Conservation (phyloP, 2,113 vertebrate species). For the Callospermophilus lateralis region DNA sequence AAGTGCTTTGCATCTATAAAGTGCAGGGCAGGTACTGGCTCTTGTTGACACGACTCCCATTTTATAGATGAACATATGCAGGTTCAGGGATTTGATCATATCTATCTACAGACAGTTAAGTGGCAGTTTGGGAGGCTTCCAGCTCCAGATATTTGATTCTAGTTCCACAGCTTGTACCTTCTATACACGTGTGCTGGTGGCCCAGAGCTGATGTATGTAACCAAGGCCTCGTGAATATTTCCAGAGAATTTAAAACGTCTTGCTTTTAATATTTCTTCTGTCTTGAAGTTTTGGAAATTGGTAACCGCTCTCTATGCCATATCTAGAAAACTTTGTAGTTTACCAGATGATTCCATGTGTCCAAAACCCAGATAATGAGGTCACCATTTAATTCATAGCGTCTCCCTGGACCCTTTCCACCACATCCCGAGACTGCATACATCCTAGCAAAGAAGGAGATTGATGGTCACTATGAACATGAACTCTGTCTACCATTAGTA, state of each 20-base stretch:
- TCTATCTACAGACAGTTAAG: neutral
- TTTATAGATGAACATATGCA: neutral
- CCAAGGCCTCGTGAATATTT: neutral
- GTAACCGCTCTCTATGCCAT: constrained; percentile 3
- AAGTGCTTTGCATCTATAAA: neutral
- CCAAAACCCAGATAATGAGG: constrained; percentile 31
- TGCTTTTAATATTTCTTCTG: constrained; percentile 61
- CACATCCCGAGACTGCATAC: neutral
- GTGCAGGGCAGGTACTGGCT: neutral
- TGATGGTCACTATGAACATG: neutral
- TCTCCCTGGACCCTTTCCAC: constrained; percentile 5
- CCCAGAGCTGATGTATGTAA: neutral
- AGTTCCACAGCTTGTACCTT: neutral
- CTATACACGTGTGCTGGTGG: neutral
- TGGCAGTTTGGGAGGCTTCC: neutral
- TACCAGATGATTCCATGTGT: constrained; percentile 27
- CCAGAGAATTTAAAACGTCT: constrained; percentile 44
- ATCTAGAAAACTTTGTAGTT: constrained; percentile 36
- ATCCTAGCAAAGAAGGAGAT: neutral
- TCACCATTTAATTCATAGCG: constrained; percentile 26
- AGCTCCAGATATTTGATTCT: neutral
- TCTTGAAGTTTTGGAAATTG: constrained; percentile 38
- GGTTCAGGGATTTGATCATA: constrained; percentile 13
- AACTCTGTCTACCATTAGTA: neutral
- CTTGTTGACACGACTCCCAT: neutral